phyloP scores from a whole-genome alignment of 2,888 invertebrate species.

The Cataglyphis cursor region DNA sequence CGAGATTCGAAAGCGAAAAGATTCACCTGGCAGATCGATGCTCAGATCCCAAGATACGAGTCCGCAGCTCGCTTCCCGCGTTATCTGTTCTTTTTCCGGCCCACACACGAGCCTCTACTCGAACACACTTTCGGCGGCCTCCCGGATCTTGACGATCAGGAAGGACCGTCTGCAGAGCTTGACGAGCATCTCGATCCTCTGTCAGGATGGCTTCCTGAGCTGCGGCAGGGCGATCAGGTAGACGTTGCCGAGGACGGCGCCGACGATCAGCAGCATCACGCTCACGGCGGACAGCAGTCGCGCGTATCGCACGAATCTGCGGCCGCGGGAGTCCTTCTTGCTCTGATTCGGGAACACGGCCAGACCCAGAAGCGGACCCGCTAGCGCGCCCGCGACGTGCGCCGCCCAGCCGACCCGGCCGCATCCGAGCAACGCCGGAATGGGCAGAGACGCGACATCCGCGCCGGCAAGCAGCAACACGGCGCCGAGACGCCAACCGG shows the following conservation, averaged over 20 bases:
- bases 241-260: constrained; percentile 84
- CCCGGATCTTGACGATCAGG: constrained; percentile 84
- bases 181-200: constrained; percentile 84
- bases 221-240: constrained; percentile 85
- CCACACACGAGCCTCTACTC: constrained; percentile 75
- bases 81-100: background rate
- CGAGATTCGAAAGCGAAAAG: background rate
- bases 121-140: constrained; percentile 83
- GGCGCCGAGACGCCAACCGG: constrained; percentile 86
- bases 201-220: constrained; percentile 84
- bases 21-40: constrained; percentile 13
- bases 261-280: constrained; percentile 82
- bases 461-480: constrained; percentile 90
- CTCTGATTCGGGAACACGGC: constrained; percentile 87
- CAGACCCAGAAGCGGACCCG: constrained; percentile 90
- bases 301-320: constrained; percentile 84
- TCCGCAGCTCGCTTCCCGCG: background rate
- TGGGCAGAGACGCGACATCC: constrained; percentile 88
- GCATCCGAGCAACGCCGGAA: constrained; percentile 83
- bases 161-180: constrained; percentile 84
- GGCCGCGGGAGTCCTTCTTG: constrained; percentile 84
- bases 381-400: constrained; percentile 90
- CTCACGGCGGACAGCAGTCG: constrained; percentile 83
- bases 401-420: constrained; percentile 90
- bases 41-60: background rate